These are phyloP conservation scores for Trichonephila clavata DNA, from an alignment of 1,140 invertebrate species.

Conservation along the genomic window DNA sequence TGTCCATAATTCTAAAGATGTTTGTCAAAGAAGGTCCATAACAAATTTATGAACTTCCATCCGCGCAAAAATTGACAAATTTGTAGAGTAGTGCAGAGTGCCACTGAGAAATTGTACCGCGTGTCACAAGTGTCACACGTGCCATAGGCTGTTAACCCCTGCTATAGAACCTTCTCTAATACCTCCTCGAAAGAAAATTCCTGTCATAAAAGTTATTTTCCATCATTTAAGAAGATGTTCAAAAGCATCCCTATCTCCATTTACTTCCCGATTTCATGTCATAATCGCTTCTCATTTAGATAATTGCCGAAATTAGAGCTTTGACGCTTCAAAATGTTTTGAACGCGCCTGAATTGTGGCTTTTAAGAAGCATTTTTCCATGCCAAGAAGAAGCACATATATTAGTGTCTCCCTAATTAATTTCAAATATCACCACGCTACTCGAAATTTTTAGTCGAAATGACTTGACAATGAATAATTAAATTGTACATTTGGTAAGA, in stretches of 20 bases:
- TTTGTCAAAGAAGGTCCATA: no score
- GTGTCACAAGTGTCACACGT: no score
- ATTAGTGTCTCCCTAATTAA: background rate
- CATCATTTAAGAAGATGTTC: no score
- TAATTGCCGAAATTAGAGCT: background rate
- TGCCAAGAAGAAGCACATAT: background rate
- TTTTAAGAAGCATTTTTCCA: background rate
- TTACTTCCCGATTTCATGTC: background rate
- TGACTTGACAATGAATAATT: constrained; percentile 12
- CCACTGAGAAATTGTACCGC: no score
- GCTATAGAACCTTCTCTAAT: no score
- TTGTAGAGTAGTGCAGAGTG: no score
- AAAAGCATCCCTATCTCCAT: background rate
- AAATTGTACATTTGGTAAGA: background rate
- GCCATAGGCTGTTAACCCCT: no score
- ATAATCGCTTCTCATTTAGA: background rate
- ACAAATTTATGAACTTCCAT: no score
- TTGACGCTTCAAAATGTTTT: constrained; percentile 13
- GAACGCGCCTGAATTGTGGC: constrained; percentile 12
- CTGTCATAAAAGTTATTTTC: background rate
- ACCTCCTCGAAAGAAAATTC: background rate
- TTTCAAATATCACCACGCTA: background rate
- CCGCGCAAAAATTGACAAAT: no score
- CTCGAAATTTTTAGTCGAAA: background rate
- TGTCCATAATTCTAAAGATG: no score